Conservation (phyloP, 2,888 invertebrate genomes). For the Oxytorus armatus region DNA sequence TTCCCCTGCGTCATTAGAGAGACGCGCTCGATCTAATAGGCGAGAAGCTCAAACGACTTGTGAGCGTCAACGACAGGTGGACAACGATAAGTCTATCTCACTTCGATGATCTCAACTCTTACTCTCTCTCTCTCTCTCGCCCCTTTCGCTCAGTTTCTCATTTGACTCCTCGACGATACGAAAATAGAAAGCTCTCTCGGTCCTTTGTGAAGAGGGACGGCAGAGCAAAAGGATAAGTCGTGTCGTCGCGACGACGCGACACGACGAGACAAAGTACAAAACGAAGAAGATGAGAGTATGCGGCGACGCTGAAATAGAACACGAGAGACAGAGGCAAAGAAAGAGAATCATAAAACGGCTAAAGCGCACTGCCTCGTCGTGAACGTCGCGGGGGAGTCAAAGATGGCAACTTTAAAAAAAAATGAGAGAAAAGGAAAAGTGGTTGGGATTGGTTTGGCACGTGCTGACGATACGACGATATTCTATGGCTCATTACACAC, state of each 20-base stretch:
- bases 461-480: constrained; percentile 10
- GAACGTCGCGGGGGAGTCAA: constrained; percentile 23
- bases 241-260: constrained; percentile 46
- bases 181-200: constrained; percentile 64
- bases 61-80: constrained; percentile 80
- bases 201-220: constrained; percentile 50
- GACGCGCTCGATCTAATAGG: constrained; percentile 39
- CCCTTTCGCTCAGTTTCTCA: constrained; percentile 37
- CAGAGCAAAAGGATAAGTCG: constrained; percentile 61
- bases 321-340: neutral
- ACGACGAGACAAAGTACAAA: constrained; percentile 34
- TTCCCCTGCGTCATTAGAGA: constrained; percentile 22
- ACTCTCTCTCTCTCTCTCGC: neutral
- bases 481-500: constrained; percentile 8
- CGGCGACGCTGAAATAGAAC: constrained; percentile 22
- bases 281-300: constrained; percentile 30
- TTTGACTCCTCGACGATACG: constrained; percentile 41
- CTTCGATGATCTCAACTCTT: constrained; percentile 4
- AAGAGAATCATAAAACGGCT: constrained; percentile 22
- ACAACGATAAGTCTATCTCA: constrained; percentile 59
- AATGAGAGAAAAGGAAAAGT: constrained; percentile 28
- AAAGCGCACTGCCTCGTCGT: constrained; percentile 42
- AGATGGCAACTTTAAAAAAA: constrained; percentile 44
- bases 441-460: neutral
- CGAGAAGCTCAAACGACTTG: constrained; percentile 31